Evolutionary conservation across 2,113 vertebrate species (phyloP), one percentile per base, ranked within the genome.

Genomic region (Hippocampus mohnikei): DNA sequence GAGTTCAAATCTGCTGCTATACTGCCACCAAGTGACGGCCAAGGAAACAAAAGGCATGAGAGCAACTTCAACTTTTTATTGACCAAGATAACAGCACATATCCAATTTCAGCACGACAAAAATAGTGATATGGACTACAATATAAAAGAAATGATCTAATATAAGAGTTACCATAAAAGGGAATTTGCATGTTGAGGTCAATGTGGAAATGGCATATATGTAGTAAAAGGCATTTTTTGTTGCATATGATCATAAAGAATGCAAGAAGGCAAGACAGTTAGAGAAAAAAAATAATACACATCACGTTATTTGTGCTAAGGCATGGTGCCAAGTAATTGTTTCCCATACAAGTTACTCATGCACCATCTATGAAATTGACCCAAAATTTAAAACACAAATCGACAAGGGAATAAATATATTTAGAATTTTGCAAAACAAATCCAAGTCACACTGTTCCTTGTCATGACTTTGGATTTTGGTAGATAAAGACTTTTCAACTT

Each of bases 11-110:
- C 13, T 75, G 75, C 15, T 67, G 66, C 70, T 79, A 0, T 83
- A 55, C 84, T 89, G 75, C 85, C 86, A 73, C 67, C 83, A 10
- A 78, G 79, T 79, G 84, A 29, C 60, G 21, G 3, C 40, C 16
- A 71, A 27, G n/a, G 23, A 53, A 42, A 16, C 29, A 74, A 5
- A 74, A 27, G 10, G 53, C 5, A 44, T 0, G 3, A 67, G 50
- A 29, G 4, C 3, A 72, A 65, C 37, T 66, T 58, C 18, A 1
- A 23, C n/a, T 15, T 73, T 81, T 77, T 74, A 81, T 79, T 79
- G 10, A 21, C 67, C 2, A 63, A 71, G 46, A 72, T 27, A n/a
- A 48, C n/a, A 60, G 29, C 18, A 29, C 7, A 71, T 52, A 78
- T 65, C 33, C 60, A 11, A 58, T 27, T 33, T 29, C 10, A 52